Evolutionary conservation across 2,888 invertebrate genomes (phyloP).

Genomic region (Amiota communis): DNA sequence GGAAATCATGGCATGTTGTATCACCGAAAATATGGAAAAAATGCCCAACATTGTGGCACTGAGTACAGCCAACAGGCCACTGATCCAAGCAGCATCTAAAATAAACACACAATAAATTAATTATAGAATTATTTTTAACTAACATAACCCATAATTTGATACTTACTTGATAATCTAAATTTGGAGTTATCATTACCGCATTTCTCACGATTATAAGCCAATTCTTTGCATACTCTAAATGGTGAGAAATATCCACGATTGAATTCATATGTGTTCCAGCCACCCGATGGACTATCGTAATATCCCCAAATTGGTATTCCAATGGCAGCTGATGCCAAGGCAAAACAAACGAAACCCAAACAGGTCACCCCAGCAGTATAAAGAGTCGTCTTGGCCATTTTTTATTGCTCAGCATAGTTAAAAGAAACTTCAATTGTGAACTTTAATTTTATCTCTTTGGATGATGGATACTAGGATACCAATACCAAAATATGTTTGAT

Average conservation of each 20-base stretch:
- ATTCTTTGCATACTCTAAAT: conserved; percentile 88
- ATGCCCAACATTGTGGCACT: conserved; percentile 83
- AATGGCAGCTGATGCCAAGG: conserved; percentile 86
- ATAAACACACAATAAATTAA: not conserved
- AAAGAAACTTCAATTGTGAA: not conserved
- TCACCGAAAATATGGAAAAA: conserved; percentile 85
- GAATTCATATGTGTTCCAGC: conserved; percentile 74
- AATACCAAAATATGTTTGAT: conserved; percentile 39
- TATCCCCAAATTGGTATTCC: conserved; percentile 91
- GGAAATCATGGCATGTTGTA: conserved; percentile 90
- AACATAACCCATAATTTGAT: not conserved
- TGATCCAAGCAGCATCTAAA: conserved; percentile 86
- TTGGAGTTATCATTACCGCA: conserved; percentile 85
- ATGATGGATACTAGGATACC: not conserved
- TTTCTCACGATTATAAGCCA: conserved; percentile 86
- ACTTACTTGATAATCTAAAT: conserved; percentile 86
- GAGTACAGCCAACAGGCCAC: conserved; percentile 85
- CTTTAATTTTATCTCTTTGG: not conserved
- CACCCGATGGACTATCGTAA: conserved; percentile 78
- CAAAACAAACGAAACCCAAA: conserved; percentile 83
- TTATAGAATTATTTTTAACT: conserved; percentile 20
- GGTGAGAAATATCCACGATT: conserved; percentile 91
- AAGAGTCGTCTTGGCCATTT: conserved; percentile 73
- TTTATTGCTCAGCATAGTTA: conserved; percentile 67
- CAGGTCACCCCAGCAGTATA: conserved; percentile 73